These are phyloP conservation scores for Paelopatides confundens DNA, from an alignment of 53 echinoderm and acorn worm genomes.

Conservation along the genomic window DNA sequence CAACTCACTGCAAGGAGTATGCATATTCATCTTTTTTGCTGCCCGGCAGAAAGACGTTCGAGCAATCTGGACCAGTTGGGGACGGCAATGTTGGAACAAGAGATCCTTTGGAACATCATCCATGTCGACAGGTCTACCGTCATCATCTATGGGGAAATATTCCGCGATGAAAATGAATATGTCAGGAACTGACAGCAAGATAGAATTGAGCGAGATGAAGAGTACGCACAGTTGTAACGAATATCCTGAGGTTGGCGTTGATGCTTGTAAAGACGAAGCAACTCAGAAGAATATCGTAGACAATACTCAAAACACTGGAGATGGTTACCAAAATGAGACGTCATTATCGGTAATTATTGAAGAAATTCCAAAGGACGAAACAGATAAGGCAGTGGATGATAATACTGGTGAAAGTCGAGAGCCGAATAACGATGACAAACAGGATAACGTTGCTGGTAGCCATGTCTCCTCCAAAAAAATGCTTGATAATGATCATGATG, in stretches of 20 bases:
- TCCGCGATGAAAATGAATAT: background rate
- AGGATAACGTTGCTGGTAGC: no score
- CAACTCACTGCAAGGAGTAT: conserved; percentile 84
- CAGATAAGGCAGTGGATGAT: no score
- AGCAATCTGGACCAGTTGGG: conserved; percentile 45
- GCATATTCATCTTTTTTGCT: conserved; percentile 81
- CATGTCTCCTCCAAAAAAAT: no score
- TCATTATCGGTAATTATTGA: no score
- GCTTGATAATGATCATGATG: no score
- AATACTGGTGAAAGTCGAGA: no score
- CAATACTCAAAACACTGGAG: no score
- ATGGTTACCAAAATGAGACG: no score
- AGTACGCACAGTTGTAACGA: background rate
- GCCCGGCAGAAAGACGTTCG: conserved; percentile 70
- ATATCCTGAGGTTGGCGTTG: background rate
- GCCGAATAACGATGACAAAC: no score
- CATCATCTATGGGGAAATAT: background rate
- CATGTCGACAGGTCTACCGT: background rate
- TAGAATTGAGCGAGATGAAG: conserved; percentile 1
- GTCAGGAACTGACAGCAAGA: background rate
- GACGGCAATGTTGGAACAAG: background rate
- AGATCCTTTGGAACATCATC: background rate
- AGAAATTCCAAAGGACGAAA: no score
- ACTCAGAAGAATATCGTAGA: no score
- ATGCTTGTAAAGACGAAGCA: no score